phyloP scores from a whole-genome alignment of 1,140 invertebrate genomes.

The Drosophila triauraria region DNA sequence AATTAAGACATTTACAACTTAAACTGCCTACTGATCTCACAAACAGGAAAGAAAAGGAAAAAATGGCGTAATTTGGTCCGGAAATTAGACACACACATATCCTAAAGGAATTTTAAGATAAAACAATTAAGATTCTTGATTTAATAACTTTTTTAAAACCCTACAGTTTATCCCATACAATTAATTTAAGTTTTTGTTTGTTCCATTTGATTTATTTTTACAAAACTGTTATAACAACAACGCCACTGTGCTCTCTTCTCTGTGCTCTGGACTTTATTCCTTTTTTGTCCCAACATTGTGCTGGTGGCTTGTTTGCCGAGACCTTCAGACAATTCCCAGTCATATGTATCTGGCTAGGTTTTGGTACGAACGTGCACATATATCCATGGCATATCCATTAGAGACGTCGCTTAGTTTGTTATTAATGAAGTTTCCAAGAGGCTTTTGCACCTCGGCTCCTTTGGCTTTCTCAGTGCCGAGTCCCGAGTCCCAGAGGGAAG shows the following conservation, averaged over 20 bases:
- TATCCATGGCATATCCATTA: constrained; percentile 52
- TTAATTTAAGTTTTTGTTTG: too few species aligned
- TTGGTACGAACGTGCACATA: constrained; percentile 35
- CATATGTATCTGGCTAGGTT: constrained; percentile 37
- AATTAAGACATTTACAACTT: too few species aligned
- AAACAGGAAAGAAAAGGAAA: too few species aligned
- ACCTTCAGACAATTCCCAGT: constrained; percentile 52
- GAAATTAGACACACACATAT: too few species aligned
- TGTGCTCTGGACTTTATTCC: neutral
- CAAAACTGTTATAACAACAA: neutral
- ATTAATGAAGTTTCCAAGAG: constrained; percentile 75
- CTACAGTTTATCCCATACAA: too few species aligned
- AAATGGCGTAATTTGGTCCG: too few species aligned
- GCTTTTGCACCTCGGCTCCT: constrained; percentile 54
- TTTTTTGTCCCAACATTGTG: constrained; percentile 10
- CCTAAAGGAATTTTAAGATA: too few species aligned
- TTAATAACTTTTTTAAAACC: too few species aligned
- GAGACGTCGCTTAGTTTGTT: constrained; percentile 69
- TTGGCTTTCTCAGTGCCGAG: constrained; percentile 12
- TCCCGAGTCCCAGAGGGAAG: constrained; percentile 26
- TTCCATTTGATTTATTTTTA: neutral
- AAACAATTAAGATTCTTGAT: too few species aligned
- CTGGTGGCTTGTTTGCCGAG: constrained; percentile 39
- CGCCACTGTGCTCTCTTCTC: constrained; percentile 1
- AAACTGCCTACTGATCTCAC: neutral